Percentiles rank a stretch among this genome's conserved stretches.
Conservation (phyloP, 2,113 vertebrate genomes). For the Turdus rufiventris region DNA sequence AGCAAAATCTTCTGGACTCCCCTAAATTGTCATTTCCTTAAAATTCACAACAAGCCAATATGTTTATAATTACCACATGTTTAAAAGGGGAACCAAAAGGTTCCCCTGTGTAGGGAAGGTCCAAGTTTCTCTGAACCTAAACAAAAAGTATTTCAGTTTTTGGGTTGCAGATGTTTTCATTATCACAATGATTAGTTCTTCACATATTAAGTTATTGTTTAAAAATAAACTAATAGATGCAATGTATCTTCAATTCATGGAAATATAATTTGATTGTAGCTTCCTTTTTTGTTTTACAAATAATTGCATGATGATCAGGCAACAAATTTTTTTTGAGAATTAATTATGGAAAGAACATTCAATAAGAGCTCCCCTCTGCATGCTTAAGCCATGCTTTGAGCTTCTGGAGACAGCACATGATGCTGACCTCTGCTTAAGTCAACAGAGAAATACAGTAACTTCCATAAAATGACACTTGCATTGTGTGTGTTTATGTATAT, state of each 20-base stretch:
- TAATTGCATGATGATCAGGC: background rate
- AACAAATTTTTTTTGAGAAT: background rate
- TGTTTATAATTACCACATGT: background rate
- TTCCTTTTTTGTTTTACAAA: background rate
- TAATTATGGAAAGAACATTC: background rate
- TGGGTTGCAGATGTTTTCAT: constrained; percentile 30
- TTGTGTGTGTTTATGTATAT: background rate
- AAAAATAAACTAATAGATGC: constrained; percentile 54
- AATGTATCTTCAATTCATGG: constrained; percentile 13
- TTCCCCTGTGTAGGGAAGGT: background rate
- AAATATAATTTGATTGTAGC: constrained; percentile 20
- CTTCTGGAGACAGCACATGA: background rate
- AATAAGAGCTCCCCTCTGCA: background rate
- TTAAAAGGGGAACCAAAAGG: background rate
- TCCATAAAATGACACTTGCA: background rate
- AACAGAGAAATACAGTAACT: background rate
- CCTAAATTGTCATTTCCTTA: background rate
- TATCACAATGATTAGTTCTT: constrained; percentile 42
- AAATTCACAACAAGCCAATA: background rate
- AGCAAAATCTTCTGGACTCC: background rate
- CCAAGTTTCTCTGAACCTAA: constrained; percentile 13
- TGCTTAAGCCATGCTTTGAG: background rate
- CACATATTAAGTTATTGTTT: constrained; percentile 53
- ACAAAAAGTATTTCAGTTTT: background rate
- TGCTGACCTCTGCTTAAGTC: background rate